Base-by-base conservation (phyloP, 2,888 invertebrate species). In the Brachyptera risi region DNA sequence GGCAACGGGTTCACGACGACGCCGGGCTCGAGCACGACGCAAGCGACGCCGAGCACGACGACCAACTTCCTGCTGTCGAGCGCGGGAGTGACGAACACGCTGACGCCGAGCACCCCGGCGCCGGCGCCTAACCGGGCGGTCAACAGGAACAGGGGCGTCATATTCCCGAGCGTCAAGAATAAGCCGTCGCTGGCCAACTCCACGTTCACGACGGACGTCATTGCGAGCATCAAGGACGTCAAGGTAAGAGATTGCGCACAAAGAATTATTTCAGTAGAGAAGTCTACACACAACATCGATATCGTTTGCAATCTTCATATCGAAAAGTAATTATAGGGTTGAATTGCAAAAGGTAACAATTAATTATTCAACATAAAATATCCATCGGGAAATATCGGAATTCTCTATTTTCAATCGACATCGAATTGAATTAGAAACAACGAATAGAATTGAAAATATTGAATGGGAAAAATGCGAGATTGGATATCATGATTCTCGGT, bases 131-230 rank as follows among this genome's bases (percentile, higher is more conserved):
- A 31, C 49, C 61, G 61, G 17, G 60, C 56, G 3, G 69, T 75
- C 3, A 75, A 76, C 62, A 82, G 90, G 66, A 91, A 90, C 75
- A 88, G 90, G 38, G 90, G 90, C 62, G 85, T 93, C 69, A 92
- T 93, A 74, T 93, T 93, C 77, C 93, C 93, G 9, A 92, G 92
- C 73, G 89, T 92, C 57, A 92, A 92, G 77, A 92, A 92, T 75
- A 93, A 93, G 69, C 92, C 93, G 21, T 85, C 89, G 66, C 84
- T 88, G 63, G 87, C 88, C 60, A 92, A 92, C 78, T 87, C 88
- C 67, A 90, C 90, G 54, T 90, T 91, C 74, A 82, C 88, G 50
- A 87, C 87, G 9, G 92, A 92, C 72, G 79, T 88, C 67, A 67
- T 69, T 54, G 81, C 86, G 68, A 85, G 82, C 76, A 82, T 88